A percentile compares a stretch with the other conserved stretches of the same genome.
phyloP scores from a whole-genome alignment of 2,797 vertebrate species.

The Tauraco hartlaubi region DNA sequence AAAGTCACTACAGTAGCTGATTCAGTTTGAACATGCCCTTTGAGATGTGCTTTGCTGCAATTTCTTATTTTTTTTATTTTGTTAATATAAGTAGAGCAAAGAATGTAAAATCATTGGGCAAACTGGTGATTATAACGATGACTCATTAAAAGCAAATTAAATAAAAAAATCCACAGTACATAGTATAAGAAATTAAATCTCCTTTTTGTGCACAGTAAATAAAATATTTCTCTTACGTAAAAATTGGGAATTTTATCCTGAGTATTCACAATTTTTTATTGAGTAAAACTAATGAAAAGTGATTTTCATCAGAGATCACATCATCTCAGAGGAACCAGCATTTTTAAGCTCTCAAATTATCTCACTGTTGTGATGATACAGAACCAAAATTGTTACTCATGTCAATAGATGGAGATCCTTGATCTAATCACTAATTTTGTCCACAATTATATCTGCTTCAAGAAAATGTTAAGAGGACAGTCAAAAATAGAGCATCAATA shows the following conservation, averaged over 20 bases:
- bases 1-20: neutral
- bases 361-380: neutral
- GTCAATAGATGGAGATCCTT: neutral
- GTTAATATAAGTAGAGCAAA: neutral
- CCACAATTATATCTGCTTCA: neutral
- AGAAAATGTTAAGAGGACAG: neutral
- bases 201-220: neutral
- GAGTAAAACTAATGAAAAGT: neutral
- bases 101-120: neutral
- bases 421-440: neutral
- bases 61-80: neutral
- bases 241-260: neutral
- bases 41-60: neutral
- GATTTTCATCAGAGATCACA: neutral
- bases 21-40: neutral
- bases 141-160: neutral
- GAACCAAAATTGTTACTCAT: neutral
- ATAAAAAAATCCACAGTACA: neutral
- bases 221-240: neutral
- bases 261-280: neutral
- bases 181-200: neutral
- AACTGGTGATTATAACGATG: neutral
- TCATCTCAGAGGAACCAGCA: neutral
- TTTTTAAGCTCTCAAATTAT: neutral
- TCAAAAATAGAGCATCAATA: neutral